Base-by-base conservation (phyloP, 1,140 invertebrate species). In the Drosophila asahinai region DNA sequence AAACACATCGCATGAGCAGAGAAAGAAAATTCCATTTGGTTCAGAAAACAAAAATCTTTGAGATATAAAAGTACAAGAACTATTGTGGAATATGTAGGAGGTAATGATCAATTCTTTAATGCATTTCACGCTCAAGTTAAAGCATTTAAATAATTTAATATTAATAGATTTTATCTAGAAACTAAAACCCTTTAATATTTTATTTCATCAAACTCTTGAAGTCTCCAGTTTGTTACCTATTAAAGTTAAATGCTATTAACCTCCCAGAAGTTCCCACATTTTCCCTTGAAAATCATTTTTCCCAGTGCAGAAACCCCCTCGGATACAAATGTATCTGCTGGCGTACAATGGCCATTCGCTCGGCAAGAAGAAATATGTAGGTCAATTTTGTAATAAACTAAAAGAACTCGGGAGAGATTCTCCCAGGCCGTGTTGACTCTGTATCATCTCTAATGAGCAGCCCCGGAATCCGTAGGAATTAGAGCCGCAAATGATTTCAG, bases 361-460 rank as follows among this genome's bases (percentile, higher is more conserved):
- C 25, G 62, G 62, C 51, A 60, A 65, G 33, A 71, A 62, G 65
- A 83, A 83, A 84, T 81, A 89, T 89, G 86, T 89, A 66, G 84
- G 84, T 89, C 84, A 89, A 89, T 89, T 89, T 90, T 89, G 84
- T 89, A 89, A 89, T 89, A 89, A 89, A 89, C 62, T 90, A 87
- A 81, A 83, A 65, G 62, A 65, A 65, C 25, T 65, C 59, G 55
- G 38, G 55, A 43, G 63, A 63, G 57, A 45, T 48, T 68, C 62
- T 66, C 40, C 42, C 30, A 38, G 45, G 36, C 54, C 40, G 40
- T n/a, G 15, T 42, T 42, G 15, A 42, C 40, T 42, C 15, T 22
- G 54, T 55, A 38, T 38, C 42, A 47, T 62, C 17, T 62, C 17
- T 67, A 58, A 49, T 52, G 25, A 68, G 70, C 25, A 22, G 25